A percentile compares a stretch with the other conserved stretches of the same genome.
phyloP scores from a whole-genome alignment of 2,888 invertebrate genomes.

The Leucophenga montana region DNA sequence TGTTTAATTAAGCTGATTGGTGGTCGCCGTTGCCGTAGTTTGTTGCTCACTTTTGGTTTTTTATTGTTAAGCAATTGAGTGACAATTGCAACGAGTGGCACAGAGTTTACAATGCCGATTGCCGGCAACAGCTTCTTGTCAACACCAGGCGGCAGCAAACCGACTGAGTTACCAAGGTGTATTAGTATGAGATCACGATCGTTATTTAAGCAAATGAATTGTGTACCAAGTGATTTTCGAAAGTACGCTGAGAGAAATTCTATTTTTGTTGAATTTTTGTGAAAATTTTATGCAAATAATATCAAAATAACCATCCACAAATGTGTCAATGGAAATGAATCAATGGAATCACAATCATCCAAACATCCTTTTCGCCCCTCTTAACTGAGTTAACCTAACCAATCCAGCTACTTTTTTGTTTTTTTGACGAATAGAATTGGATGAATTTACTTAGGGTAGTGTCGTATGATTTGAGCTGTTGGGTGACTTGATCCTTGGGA shows the following conservation, averaged over 20 bases:
- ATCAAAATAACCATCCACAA: no score
- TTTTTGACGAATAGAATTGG: no score
- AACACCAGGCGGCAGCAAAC: slow-evolving; percentile 17
- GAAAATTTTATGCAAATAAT: no score
- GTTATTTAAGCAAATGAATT: slow-evolving; percentile 31
- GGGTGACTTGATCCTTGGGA: no score
- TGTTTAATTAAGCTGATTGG: slow-evolving; percentile 68
- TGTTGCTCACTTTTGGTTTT: slow-evolving; percentile 23
- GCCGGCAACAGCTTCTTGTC: slow-evolving; percentile 6
- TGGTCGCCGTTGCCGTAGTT: slow-evolving; percentile 53
- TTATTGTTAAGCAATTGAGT: slow-evolving; percentile 36
- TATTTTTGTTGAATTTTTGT: background rate
- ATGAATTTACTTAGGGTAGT: no score
- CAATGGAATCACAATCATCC: no score
- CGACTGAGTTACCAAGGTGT: slow-evolving; percentile 6
- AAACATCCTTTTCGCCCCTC: no score
- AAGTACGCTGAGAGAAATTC: slow-evolving; percentile 10
- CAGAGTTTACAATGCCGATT: background rate
- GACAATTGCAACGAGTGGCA: slow-evolving; percentile 14
- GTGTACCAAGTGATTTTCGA: slow-evolving; percentile 8
- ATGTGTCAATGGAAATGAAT: no score
- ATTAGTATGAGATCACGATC: slow-evolving; percentile 21
- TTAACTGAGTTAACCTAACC: no score
- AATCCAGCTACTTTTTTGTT: no score
- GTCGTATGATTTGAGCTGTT: no score